These are phyloP conservation scores for Crotalus tigris DNA, from an alignment of 2,113 vertebrate species.

Conservation along the genomic window DNA sequence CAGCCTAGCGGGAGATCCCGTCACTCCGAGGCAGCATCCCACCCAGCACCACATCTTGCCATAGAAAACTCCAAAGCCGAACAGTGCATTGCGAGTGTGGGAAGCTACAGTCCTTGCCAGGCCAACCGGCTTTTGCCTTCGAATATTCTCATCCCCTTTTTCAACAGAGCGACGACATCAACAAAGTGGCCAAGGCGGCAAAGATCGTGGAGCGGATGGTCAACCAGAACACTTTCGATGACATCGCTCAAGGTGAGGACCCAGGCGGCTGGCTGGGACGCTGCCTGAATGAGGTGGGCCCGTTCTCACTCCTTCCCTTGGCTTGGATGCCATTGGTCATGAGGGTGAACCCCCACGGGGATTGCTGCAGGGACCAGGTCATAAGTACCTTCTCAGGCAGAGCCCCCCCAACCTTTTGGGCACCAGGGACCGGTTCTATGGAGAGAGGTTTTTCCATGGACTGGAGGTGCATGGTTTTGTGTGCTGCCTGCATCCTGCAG, in stretches of 20 bases:
- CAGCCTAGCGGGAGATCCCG: background rate
- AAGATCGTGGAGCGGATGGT: conserved; percentile 91
- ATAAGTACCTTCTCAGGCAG: too few species aligned
- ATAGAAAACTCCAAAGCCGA: too few species aligned
- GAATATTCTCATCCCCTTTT: background rate
- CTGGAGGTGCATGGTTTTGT: too few species aligned
- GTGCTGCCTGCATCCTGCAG: too few species aligned
- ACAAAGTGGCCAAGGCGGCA: conserved; percentile 71
- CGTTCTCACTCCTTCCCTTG: background rate
- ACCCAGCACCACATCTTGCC: too few species aligned
- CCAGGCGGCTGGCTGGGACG: background rate
- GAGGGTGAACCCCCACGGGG: too few species aligned
- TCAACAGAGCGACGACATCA: conserved; percentile 76
- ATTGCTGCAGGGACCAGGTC: too few species aligned
- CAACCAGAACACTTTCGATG: conserved; percentile 86
- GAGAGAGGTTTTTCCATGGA: too few species aligned
- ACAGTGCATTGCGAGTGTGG: too few species aligned
- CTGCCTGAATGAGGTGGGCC: background rate
- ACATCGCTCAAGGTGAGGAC: conserved; percentile 82
- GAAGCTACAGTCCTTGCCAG: background rate
- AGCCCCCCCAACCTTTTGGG: too few species aligned
- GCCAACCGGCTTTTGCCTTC: background rate
- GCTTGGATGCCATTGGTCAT: too few species aligned
- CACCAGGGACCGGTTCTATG: too few species aligned
- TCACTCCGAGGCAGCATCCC: background rate